Evolutionary conservation across 1,140 invertebrate genomes (phyloP), one percentile per base, ranked within the genome.

Genomic region (Caligus rogercresseyi): DNA sequence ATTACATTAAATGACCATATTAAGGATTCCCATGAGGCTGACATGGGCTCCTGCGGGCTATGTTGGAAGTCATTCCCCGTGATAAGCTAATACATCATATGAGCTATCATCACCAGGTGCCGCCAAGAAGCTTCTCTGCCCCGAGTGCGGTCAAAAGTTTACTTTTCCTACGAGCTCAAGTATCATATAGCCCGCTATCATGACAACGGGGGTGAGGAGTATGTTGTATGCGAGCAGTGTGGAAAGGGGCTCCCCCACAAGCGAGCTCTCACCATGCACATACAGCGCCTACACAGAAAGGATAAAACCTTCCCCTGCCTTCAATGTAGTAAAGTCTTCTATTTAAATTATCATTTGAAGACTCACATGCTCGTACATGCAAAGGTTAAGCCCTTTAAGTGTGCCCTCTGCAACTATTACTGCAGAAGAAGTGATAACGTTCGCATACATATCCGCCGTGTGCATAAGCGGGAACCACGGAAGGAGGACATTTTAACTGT

Each of bases 401-500:
- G 54, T 56, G 15, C 54, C 2, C 54, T n/a, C 2, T 56, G 54
- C 20, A 25, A 25, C 15, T 56, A 56, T 20, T 25, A 21, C 11
- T 20, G 19, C 20, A 23, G 19, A 14, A 25, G 20, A 4, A 56
- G 24, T 18, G 20, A 20, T 25, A 56, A 56, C 24, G 54, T 56
- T n/a, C 20, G 15, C n/a, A 13, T 56, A 1, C 54, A 56, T 14
- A 16, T 56, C 15, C 20, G 24, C 19, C 20, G 24, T 3, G 54
- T 56, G 3, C 54, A 56, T 25, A 56, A 77, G n/a, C 7, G 7
- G n/a, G 31, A 11, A 43, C 31, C 31, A n/a, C n/a, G n/a, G n/a
- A n/a, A n/a, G n/a, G n/a, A n/a, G n/a, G n/a, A n/a, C n/a, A n/a
- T n/a, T n/a, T n/a, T n/a, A n/a, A n/a, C n/a, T n/a, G n/a, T n/a